Conservation (phyloP, 1,140 invertebrate genomes). For the Olivierus martensii region DNA sequence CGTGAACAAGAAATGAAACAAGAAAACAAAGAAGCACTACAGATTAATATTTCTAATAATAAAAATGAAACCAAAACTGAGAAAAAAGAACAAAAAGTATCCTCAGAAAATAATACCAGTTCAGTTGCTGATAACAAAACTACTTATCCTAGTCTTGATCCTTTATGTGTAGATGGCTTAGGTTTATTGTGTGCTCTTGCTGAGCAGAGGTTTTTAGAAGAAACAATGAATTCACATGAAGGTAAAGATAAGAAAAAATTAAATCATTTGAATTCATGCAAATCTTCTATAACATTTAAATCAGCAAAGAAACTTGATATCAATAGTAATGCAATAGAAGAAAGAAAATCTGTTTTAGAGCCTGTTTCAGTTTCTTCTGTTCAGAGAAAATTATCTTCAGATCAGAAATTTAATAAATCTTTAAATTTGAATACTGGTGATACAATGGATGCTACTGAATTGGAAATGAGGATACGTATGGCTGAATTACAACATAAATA, state of each 20-base stretch:
- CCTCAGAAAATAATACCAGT: neutral
- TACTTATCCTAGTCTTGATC: constrained; percentile 8
- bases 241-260: too few species aligned
- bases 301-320: too few species aligned
- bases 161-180: constrained; percentile 36
- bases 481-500: constrained; percentile 66
- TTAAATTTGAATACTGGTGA: too few species aligned
- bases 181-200: constrained; percentile 68
- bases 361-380: too few species aligned
- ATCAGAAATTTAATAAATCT: too few species aligned
- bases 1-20: constrained; percentile 18
- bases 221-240: constrained; percentile 33
- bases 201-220: constrained; percentile 65
- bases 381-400: too few species aligned
- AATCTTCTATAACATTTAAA: too few species aligned
- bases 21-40: constrained; percentile 5
- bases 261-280: too few species aligned
- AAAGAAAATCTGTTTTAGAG: too few species aligned
- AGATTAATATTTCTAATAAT: neutral
- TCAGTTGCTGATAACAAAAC: neutral
- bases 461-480: constrained; percentile 59
- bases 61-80: neutral
- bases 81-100: neutral
- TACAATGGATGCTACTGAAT: constrained; percentile 31
- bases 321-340: too few species aligned